Evolutionary conservation across 2,888 invertebrate genomes (phyloP).

Genomic region (Trichopoda pennipes): DNA sequence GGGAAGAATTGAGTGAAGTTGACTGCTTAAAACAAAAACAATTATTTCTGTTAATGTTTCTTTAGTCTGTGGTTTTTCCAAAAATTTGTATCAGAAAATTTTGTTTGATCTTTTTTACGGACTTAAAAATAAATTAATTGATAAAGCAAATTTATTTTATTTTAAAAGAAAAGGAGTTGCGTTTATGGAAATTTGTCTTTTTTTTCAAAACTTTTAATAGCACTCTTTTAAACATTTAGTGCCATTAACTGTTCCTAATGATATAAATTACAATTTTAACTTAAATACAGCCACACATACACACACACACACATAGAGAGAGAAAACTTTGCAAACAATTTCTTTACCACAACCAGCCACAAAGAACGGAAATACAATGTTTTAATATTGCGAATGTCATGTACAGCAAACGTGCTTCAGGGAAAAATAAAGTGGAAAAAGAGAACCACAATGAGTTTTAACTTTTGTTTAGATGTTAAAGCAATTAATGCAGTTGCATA

Average conservation of each 20-base stretch:
- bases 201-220: neutral
- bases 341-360: neutral
- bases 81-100: too few relatives aligned
- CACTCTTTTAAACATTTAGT: constrained; percentile 1
- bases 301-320: neutral
- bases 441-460: constrained; percentile 15
- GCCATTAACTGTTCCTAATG: neutral
- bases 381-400: constrained; percentile 34
- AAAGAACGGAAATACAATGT: constrained; percentile 44
- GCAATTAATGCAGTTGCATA: constrained; percentile 51
- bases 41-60: too few relatives aligned
- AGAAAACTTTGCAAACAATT: neutral
- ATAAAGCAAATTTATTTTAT: too few relatives aligned
- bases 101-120: too few relatives aligned
- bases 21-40: too few relatives aligned
- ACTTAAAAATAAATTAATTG: too few relatives aligned
- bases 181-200: neutral
- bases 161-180: too few relatives aligned
- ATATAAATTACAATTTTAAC: constrained; percentile 19
- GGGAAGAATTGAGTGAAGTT: too few relatives aligned
- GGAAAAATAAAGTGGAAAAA: neutral
- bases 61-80: too few relatives aligned
- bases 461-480: constrained; percentile 41
- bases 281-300: constrained; percentile 1
- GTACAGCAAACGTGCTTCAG: neutral